Percentiles rank a stretch among this genome's conserved stretches.
These are phyloP conservation scores for Lophotis ruficrista DNA, from an alignment of 2,113 vertebrate genomes.

Conservation along the genomic window DNA sequence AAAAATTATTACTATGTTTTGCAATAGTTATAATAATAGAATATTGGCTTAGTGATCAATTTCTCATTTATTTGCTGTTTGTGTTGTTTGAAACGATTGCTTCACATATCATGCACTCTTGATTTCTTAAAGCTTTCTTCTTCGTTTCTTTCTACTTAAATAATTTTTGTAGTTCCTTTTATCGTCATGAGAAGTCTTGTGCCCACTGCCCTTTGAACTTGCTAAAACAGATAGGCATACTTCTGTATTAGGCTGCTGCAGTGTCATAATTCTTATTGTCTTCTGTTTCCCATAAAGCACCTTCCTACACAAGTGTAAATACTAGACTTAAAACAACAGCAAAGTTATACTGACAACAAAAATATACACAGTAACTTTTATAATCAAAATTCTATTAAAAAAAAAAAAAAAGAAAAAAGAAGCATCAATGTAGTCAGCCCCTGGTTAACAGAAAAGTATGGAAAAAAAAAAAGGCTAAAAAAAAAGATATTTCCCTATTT, in stretches of 20 bases:
- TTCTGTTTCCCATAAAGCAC: neutral
- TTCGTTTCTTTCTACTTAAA: neutral
- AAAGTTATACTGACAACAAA: neutral
- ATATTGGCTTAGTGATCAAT: neutral
- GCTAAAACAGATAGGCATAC: neutral
- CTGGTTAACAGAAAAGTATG: neutral
- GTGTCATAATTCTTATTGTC: neutral
- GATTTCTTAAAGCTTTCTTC: neutral
- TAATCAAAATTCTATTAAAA: neutral
- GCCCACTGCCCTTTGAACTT: neutral
- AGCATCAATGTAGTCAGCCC: accelerated
- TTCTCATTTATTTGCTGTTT: slow-evolving; percentile 7
- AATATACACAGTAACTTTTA: neutral
- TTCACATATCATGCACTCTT: neutral
- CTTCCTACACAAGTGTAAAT: neutral
- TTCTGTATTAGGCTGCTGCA: neutral
- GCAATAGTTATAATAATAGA: neutral
- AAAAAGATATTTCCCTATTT: neutral
- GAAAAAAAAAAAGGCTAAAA: neutral
- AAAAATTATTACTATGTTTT: neutral
- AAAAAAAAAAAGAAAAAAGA: neutral
- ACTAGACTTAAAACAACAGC: neutral
- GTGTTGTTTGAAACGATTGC: neutral
- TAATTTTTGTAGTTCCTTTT: neutral
- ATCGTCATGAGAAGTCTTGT: neutral